phyloP scores from a whole-genome alignment of 1,140 invertebrate genomes.

The Metaphire vulgaris region DNA sequence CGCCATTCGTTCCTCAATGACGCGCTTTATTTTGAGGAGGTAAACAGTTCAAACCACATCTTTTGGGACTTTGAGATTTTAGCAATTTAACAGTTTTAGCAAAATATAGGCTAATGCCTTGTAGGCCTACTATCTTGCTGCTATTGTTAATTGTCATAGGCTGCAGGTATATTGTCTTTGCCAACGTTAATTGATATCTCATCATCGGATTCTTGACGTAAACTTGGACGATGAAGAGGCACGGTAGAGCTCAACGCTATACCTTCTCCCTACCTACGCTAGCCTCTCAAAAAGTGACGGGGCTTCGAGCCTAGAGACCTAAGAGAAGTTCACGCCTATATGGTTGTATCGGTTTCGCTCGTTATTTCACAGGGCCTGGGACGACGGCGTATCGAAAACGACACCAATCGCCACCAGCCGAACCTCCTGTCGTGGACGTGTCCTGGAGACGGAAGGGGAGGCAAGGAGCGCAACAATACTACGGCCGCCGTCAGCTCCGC shows the following conservation, averaged over 20 bases:
- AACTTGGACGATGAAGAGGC: not conserved
- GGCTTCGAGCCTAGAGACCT: too few relatives aligned
- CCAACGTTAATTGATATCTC: too few relatives aligned
- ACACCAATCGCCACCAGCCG: constrained; percentile 38
- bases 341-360: not conserved
- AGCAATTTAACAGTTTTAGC: not conserved
- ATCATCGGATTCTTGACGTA: too few relatives aligned
- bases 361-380: constrained; percentile 42
- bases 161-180: not conserved
- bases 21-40: constrained; percentile 46
- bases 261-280: not conserved
- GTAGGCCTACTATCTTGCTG: not conserved
- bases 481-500: too few relatives aligned
- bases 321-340: too few relatives aligned
- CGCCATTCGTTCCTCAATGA: constrained; percentile 42
- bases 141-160: not conserved
- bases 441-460: constrained; percentile 3
- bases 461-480: too few relatives aligned
- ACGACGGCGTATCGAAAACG: constrained; percentile 36
- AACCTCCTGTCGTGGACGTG: constrained; percentile 47
- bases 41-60: not conserved
- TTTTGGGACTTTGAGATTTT: not conserved
- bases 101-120: not conserved
- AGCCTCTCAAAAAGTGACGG: too few relatives aligned
- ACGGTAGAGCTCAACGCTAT: not conserved